phyloP scores from a whole-genome alignment of 2,113 vertebrate genomes.

The Elephas maximus region DNA sequence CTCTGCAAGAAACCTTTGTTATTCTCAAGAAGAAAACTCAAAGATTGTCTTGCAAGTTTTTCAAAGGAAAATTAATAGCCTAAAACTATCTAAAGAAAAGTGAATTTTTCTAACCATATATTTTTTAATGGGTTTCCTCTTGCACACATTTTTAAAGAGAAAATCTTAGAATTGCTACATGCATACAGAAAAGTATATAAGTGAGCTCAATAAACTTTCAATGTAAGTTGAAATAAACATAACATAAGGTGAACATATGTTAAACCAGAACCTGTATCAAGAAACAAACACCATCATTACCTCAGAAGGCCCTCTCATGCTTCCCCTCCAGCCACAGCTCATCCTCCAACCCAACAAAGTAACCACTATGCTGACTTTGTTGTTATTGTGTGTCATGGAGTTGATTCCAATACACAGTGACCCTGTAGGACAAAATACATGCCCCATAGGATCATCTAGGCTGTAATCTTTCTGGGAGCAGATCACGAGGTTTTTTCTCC shows the following conservation, averaged over 20 bases:
- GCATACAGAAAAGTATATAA: not conserved
- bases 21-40: constrained; percentile 9
- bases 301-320: not conserved
- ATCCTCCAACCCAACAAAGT: not conserved
- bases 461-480: not conserved
- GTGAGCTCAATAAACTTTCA: constrained; percentile 15
- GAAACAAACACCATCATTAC: not conserved
- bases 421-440: not conserved
- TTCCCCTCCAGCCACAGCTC: not conserved
- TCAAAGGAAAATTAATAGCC: constrained; percentile 22
- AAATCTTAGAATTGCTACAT: constrained; percentile 34
- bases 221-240: no score
- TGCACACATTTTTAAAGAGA: not conserved
- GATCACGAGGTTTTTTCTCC: not conserved
- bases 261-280: constrained; percentile 14
- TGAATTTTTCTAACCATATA: constrained; percentile 6
- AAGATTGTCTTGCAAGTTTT: not conserved
- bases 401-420: not conserved
- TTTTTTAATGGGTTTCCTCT: not conserved
- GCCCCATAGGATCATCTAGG: not conserved
- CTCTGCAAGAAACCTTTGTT: not conserved
- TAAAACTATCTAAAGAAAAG: not conserved
- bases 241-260: not conserved
- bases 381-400: not conserved
- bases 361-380: not conserved